A percentile compares a stretch with the other conserved stretches of the same genome.
These are phyloP conservation scores for Odontamblyopus lacepedii DNA, from an alignment of 2,797 vertebrate species.

Conservation along the genomic window DNA sequence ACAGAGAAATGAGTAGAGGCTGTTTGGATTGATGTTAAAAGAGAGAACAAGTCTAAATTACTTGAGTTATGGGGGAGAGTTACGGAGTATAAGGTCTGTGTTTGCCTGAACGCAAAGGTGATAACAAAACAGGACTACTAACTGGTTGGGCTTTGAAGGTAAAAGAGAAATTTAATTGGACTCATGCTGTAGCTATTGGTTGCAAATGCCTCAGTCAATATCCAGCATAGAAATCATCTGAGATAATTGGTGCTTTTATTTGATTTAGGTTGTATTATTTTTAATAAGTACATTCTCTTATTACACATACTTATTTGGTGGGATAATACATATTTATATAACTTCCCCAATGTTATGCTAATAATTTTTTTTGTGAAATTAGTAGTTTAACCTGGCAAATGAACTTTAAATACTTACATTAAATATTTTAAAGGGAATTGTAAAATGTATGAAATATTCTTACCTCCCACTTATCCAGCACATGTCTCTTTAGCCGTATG, in stretches of 20 bases:
- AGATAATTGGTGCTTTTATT: too few species aligned
- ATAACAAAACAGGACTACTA: background rate
- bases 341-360: too few species aligned
- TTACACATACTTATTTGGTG: background rate
- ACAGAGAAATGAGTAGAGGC: conserved; percentile 24
- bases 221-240: too few species aligned
- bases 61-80: background rate
- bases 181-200: too few species aligned
- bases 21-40: conserved; percentile 43
- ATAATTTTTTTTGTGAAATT: too few species aligned
- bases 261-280: too few species aligned
- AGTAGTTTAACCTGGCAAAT: too few species aligned
- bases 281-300: too few species aligned
- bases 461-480: conserved; percentile 90
- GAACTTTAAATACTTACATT: too few species aligned
- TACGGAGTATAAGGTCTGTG: conserved; percentile 17
- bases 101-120: background rate
- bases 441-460: conserved; percentile 40
- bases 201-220: too few species aligned
- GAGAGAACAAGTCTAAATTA: conserved; percentile 14
- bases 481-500: conserved; percentile 85
- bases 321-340: background rate
- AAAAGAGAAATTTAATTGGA: too few species aligned
- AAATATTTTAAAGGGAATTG: too few species aligned
- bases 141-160: background rate